Conservation (phyloP, 2,797 vertebrate species). For the Anabas testudineus region DNA sequence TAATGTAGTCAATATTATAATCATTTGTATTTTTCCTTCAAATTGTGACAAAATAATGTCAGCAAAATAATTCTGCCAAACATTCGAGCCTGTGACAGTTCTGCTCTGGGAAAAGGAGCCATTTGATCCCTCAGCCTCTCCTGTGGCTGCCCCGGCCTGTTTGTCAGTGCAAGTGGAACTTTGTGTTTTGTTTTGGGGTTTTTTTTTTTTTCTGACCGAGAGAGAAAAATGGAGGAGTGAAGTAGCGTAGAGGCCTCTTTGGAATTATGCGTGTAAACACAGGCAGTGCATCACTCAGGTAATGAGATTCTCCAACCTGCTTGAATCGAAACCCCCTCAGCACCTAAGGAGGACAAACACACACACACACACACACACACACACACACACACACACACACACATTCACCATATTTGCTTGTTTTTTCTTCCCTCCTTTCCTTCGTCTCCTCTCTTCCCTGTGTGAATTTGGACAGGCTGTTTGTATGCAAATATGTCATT, state of each 20-base stretch:
- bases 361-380: slow-evolving; percentile 15
- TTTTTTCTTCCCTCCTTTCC: neutral
- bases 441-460: slow-evolving; percentile 8
- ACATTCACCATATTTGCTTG: slow-evolving; percentile 11
- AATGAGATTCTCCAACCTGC: slow-evolving; percentile 73
- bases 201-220: neutral
- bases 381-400: slow-evolving; percentile 4
- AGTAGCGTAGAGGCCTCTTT: slow-evolving; percentile 38
- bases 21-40: neutral
- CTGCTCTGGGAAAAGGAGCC: slow-evolving; percentile 26
- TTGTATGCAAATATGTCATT: slow-evolving; percentile 68
- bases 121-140: slow-evolving; percentile 44
- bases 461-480: slow-evolving; percentile 60
- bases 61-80: slow-evolving; percentile 39
- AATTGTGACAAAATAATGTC: slow-evolving; percentile 23
- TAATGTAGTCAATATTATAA: too few relatives aligned
- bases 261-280: slow-evolving; percentile 64
- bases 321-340: slow-evolving; percentile 57
- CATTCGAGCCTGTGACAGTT: slow-evolving; percentile 5
- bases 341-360: slow-evolving; percentile 56
- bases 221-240: slow-evolving; percentile 8
- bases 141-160: slow-evolving; percentile 17
- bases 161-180: slow-evolving; percentile 53
- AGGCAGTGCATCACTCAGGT: slow-evolving; percentile 64
- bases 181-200: slow-evolving; percentile 17